Conservation (phyloP, 2,888 invertebrate species). For the Meandrusa payeni region DNA sequence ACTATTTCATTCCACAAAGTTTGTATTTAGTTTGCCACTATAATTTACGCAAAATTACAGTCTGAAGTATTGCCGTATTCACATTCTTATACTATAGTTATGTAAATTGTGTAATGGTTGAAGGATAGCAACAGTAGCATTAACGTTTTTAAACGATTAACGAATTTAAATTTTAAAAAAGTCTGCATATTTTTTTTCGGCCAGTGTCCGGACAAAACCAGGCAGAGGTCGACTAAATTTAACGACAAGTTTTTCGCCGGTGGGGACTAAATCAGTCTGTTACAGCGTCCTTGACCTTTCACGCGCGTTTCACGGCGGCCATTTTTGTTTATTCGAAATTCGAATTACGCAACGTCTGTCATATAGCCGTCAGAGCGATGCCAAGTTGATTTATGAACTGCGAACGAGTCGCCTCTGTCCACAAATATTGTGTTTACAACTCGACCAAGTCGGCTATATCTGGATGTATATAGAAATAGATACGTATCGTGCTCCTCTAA, state of each 20-base stretch:
- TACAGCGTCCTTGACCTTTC: slow-evolving; percentile 19
- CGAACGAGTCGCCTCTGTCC: background rate
- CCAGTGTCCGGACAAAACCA: slow-evolving; percentile 11
- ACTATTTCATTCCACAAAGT: too few species aligned
- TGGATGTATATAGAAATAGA: too few species aligned
- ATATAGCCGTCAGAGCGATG: slow-evolving; percentile 1
- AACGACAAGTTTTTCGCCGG: slow-evolving; percentile 9
- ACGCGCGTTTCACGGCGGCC: slow-evolving; percentile 17
- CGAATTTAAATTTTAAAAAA: too few species aligned
- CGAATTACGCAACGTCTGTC: slow-evolving; percentile 15
- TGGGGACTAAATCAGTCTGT: slow-evolving; percentile 13
- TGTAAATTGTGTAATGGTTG: background rate
- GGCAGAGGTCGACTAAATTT: slow-evolving; percentile 17
- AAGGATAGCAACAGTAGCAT: background rate
- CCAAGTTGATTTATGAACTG: slow-evolving; percentile 5
- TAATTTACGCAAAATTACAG: too few species aligned
- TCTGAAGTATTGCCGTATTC: too few species aligned
- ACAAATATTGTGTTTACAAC: background rate
- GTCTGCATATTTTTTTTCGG: background rate
- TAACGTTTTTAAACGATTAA: background rate
- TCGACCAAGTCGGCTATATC: too few species aligned
- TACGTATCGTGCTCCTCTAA: too few species aligned
- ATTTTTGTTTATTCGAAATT: slow-evolving; percentile 21
- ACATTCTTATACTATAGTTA: too few species aligned
- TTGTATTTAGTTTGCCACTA: too few species aligned